Conservation (phyloP, 2,888 invertebrate species). For the Coelinius sp. region DNA sequence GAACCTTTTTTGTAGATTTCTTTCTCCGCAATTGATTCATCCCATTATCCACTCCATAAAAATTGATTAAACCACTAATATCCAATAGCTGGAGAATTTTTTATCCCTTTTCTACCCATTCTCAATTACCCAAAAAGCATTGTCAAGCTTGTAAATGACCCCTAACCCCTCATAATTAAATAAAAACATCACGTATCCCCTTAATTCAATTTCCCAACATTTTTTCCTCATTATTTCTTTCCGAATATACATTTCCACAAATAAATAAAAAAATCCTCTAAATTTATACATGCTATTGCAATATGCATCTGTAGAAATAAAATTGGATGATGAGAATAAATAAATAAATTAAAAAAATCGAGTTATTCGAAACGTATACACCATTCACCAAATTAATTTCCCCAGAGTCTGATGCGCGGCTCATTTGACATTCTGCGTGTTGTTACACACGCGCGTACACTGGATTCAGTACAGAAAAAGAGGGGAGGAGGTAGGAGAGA, state of each 20-base stretch:
- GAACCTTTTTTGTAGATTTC: no score
- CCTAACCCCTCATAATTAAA: neutral
- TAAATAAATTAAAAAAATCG: neutral
- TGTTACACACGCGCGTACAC: slow-evolving; percentile 2
- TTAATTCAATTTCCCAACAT: neutral
- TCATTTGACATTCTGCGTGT: slow-evolving; percentile 40
- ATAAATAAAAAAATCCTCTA: neutral
- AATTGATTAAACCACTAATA: no score
- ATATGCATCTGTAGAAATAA: neutral
- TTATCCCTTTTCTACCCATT: no score
- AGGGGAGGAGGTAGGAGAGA: neutral
- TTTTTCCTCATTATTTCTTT: neutral
- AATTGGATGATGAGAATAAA: neutral
- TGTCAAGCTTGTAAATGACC: neutral
- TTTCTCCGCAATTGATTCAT: no score
- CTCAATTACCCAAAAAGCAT: neutral
- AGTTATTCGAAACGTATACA: slow-evolving; percentile 13
- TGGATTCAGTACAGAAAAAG: neutral
- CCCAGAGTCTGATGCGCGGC: slow-evolving; percentile 13
- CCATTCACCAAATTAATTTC: slow-evolving; percentile 39
- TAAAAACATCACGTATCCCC: neutral
- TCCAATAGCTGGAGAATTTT: no score
- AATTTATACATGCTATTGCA: slow-evolving; percentile 15
- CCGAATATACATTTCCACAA: neutral
- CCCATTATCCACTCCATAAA: no score